phyloP scores from a whole-genome alignment of 1,140 invertebrate species.

The Antheraea pernyi region DNA sequence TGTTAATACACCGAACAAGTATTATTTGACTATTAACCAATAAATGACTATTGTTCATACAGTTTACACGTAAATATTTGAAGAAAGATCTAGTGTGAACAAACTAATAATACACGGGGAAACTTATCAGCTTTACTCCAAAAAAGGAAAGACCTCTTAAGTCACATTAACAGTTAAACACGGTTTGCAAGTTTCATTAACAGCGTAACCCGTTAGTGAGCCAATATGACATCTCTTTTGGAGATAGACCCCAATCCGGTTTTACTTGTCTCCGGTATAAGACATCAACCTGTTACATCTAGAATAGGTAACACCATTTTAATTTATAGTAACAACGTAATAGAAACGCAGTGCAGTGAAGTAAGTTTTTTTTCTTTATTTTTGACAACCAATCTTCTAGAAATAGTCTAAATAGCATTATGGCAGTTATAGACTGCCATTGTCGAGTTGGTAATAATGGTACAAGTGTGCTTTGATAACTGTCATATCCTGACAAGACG shows the following conservation, averaged over 20 bases:
- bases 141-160: conserved; percentile 3
- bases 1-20: no score
- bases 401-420: no score
- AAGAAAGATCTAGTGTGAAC: neutral
- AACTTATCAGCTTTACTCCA: neutral
- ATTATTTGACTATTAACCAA: no score
- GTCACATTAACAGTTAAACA: neutral
- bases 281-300: neutral
- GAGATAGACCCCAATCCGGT: neutral
- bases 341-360: neutral
- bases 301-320: neutral
- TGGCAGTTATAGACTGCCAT: no score
- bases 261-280: conserved; percentile 1
- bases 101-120: neutral
- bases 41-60: neutral
- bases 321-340: neutral
- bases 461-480: no score
- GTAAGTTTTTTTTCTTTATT: no score
- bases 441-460: no score
- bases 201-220: neutral
- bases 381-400: no score
- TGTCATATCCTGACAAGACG: no score
- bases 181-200: neutral
- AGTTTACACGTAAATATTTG: neutral
- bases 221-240: neutral